These are phyloP conservation scores for Drosophila falleni DNA, from an alignment of 2,888 invertebrate genomes.

Conservation along the genomic window DNA sequence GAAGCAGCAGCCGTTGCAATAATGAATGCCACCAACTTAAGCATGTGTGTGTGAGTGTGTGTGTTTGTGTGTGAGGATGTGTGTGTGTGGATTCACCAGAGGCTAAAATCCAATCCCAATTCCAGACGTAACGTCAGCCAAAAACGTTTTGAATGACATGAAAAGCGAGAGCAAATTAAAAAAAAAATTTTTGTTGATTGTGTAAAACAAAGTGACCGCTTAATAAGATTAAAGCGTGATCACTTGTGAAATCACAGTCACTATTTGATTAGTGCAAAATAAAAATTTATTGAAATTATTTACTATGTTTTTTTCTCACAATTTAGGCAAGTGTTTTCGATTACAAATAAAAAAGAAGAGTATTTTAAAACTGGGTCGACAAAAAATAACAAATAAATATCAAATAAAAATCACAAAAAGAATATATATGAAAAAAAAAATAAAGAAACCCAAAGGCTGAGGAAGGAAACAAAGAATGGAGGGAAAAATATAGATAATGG, in stretches of 20 bases:
- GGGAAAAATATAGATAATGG: neutral
- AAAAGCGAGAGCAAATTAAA: slow-evolving; percentile 51
- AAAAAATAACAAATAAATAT: no score
- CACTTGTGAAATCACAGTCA: neutral
- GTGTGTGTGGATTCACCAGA: slow-evolving; percentile 29
- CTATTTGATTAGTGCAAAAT: no score
- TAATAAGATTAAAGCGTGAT: slow-evolving; percentile 3
- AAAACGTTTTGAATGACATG: slow-evolving; percentile 63
- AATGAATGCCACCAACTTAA: slow-evolving; percentile 56
- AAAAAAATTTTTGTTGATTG: slow-evolving; percentile 15
- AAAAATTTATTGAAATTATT: no score
- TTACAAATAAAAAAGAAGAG: no score
- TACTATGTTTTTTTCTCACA: no score
- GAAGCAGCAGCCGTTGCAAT: slow-evolving; percentile 48
- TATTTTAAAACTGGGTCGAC: no score
- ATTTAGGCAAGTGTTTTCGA: no score
- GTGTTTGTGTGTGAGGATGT: slow-evolving; percentile 19
- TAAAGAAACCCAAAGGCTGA: neutral
- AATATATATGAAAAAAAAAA: neutral
- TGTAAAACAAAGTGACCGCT: slow-evolving; percentile 17
- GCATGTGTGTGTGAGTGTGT: slow-evolving; percentile 23
- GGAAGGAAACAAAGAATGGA: neutral
- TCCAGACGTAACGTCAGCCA: slow-evolving; percentile 56
- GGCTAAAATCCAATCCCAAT: slow-evolving; percentile 48
- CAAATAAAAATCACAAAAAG: neutral